These are phyloP conservation scores for Ips nitidus DNA, from an alignment of 1,140 invertebrate genomes.

Conservation along the genomic window DNA sequence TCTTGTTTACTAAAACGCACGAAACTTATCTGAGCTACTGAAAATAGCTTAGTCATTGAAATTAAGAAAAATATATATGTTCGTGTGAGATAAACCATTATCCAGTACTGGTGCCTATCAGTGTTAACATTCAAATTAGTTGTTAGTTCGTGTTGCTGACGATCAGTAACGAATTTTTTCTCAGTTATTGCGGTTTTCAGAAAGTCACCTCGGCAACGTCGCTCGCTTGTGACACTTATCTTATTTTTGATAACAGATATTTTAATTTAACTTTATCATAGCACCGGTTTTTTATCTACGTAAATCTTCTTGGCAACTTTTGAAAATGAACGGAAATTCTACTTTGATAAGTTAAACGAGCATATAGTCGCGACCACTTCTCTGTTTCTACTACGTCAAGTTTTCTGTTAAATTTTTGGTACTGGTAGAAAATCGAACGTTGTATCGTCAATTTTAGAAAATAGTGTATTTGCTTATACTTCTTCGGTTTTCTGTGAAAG, in stretches of 20 bases:
- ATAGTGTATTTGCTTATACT: background rate
- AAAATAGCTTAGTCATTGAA: constrained; percentile 30
- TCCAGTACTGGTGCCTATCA: background rate
- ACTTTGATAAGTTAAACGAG: constrained; percentile 11
- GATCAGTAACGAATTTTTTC: constrained; percentile 8
- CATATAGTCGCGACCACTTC: background rate
- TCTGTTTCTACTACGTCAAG: background rate
- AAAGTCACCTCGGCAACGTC: constrained; percentile 19
- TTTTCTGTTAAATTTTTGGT: background rate
- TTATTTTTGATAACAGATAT: constrained; percentile 30
- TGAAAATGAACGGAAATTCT: constrained; percentile 15
- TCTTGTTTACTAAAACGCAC: constrained; percentile 3
- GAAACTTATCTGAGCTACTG: constrained; percentile 20
- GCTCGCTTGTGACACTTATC: constrained; percentile 31
- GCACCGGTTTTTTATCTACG: constrained; percentile 24
- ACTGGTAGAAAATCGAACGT: too few relatives aligned
- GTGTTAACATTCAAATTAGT: constrained; percentile 25
- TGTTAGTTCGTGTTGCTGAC: constrained; percentile 7
- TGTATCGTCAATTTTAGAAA: constrained; percentile 1
- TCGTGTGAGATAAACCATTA: constrained; percentile 15
- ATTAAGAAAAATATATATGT: constrained; percentile 24
- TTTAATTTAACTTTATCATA: constrained; percentile 31
- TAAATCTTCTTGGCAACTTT: constrained; percentile 30
- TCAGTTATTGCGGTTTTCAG: background rate
- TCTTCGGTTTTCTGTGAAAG: constrained; percentile 12